Evolutionary conservation across 37 sponge, comb jelly and placozoan species (phyloP).

Genomic region (Diacarnus erythraeanus): DNA sequence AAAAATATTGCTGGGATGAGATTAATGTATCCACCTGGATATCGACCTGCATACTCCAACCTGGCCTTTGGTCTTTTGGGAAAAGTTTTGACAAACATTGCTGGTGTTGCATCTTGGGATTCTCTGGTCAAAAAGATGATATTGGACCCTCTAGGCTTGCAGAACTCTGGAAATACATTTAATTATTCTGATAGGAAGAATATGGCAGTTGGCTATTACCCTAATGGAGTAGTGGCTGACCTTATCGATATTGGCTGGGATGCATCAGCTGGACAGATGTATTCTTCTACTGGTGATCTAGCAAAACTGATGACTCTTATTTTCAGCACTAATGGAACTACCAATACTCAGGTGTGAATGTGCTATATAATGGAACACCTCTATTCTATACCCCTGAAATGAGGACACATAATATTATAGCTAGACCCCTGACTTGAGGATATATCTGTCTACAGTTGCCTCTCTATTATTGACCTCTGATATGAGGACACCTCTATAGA

Average conservation of each 20-base stretch:
- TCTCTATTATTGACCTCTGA: too few relatives aligned
- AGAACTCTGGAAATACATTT: slow-evolving; percentile 46
- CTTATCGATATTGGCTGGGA: slow-evolving; percentile 75
- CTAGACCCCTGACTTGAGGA: too few relatives aligned
- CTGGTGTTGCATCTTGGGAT: slow-evolving; percentile 43
- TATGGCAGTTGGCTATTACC: slow-evolving; percentile 67
- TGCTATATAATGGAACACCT: too few relatives aligned
- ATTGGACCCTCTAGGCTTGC: slow-evolving; percentile 52
- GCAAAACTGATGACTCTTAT: slow-evolving; percentile 58
- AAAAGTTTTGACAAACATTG: slow-evolving; percentile 8
- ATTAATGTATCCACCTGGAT: slow-evolving; percentile 66
- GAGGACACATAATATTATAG: too few relatives aligned
- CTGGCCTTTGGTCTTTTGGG: slow-evolving; percentile 79
- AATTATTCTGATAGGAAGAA: slow-evolving; percentile 16
- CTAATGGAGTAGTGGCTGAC: slow-evolving; percentile 46
- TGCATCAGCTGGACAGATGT: slow-evolving; percentile 79
- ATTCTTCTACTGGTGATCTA: slow-evolving; percentile 54
- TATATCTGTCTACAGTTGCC: too few relatives aligned
- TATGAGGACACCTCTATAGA: too few relatives aligned
- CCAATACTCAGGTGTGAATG: not conserved
- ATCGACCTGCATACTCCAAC: slow-evolving; percentile 69
- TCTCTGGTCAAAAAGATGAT: slow-evolving; percentile 41
- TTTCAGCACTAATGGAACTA: slow-evolving; percentile 24
- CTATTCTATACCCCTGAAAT: too few relatives aligned
- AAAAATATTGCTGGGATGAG: slow-evolving; percentile 27